Conservation (phyloP, 2,113 vertebrate genomes). For the Pelecanus crispus region DNA sequence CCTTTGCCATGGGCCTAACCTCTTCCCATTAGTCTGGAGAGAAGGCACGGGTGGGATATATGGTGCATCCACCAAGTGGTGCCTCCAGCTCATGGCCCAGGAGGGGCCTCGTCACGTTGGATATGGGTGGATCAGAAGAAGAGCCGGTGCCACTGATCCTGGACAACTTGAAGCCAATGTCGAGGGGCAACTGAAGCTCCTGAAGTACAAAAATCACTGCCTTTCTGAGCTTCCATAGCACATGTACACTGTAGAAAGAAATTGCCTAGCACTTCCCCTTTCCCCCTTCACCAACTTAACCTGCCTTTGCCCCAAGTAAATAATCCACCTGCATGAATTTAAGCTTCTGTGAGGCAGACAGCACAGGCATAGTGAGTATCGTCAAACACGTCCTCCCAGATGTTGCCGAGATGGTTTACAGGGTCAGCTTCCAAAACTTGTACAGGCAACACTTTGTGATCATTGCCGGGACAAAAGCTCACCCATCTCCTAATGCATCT, state of each 20-base stretch:
- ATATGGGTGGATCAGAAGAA: neutral
- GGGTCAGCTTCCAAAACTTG: neutral
- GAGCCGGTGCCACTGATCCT: neutral
- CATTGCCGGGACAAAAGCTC: neutral
- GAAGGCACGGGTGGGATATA: neutral
- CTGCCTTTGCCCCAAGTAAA: neutral
- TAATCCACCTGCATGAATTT: neutral
- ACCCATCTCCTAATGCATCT: neutral
- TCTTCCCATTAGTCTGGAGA: neutral
- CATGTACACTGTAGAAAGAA: rapidly evolving
- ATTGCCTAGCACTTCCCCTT: neutral
- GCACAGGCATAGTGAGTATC: neutral
- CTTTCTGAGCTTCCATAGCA: neutral
- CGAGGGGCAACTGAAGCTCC: neutral
- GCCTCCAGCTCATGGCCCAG: neutral
- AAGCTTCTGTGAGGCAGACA: neutral
- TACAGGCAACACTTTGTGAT: neutral
- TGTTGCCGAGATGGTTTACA: neutral
- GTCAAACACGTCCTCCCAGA: neutral
- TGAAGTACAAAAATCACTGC: neutral
- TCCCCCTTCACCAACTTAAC: neutral
- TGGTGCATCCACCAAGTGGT: neutral
- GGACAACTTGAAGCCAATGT: neutral
- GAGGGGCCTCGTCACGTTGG: neutral
- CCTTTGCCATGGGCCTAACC: neutral